phyloP scores from a whole-genome alignment of 2,888 invertebrate species.

The Slavum lentiscoides region DNA sequence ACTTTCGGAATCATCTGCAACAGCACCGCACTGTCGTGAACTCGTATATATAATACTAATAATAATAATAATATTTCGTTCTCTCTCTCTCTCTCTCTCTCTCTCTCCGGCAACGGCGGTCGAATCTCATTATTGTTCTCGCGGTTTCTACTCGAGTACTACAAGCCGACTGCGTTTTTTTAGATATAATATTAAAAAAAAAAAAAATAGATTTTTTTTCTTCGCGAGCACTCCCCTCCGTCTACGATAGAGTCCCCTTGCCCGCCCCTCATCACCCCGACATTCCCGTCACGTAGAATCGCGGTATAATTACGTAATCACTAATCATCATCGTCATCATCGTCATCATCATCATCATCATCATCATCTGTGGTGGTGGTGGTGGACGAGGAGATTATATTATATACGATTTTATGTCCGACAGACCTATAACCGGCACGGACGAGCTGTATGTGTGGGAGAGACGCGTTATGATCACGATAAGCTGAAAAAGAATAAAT shows the following conservation, averaged over 20 bases:
- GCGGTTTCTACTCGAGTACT: background rate
- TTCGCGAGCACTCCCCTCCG: background rate
- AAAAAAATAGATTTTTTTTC: background rate
- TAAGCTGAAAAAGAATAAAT: background rate
- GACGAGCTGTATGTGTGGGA: background rate
- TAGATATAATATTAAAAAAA: background rate
- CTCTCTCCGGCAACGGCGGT: background rate
- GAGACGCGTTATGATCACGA: too few relatives aligned
- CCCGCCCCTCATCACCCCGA: too few relatives aligned
- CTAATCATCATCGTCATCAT: background rate
- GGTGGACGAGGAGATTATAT: too few relatives aligned
- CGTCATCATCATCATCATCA: background rate
- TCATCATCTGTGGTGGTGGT: background rate
- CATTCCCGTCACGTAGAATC: background rate
- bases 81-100: background rate
- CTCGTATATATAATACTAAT: too few relatives aligned
- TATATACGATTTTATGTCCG: background rate
- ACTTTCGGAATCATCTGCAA: background rate
- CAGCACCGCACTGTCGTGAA: too few relatives aligned
- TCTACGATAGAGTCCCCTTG: too few relatives aligned
- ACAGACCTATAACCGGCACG: background rate
- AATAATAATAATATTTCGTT: background rate
- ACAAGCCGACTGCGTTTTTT: background rate
- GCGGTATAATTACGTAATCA: constrained; percentile 3
- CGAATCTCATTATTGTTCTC: constrained; percentile 2